Percentiles rank a stretch among this genome's conserved stretches.
phyloP scores from a whole-genome alignment of 2,888 invertebrate species.

The Papilio gigon region DNA sequence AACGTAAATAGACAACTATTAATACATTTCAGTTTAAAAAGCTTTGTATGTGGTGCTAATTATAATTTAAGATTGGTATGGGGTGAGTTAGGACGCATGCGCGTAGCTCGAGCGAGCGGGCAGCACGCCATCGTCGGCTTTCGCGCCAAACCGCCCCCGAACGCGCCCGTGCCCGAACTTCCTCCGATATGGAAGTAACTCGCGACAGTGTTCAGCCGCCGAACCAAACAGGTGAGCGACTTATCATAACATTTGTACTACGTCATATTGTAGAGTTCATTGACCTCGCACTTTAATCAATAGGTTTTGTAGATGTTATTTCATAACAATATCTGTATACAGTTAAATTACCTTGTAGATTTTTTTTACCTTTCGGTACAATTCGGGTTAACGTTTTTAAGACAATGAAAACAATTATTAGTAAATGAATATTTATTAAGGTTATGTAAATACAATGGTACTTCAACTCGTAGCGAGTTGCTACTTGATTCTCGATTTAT shows the following conservation, averaged over 20 bases:
- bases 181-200: constrained; percentile 59
- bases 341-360: not conserved
- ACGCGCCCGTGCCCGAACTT: constrained; percentile 64
- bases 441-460: not conserved
- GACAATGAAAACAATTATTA: not conserved
- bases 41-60: constrained; percentile 43
- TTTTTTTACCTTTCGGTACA: not conserved
- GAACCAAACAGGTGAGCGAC: constrained; percentile 64
- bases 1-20: not conserved
- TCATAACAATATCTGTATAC: constrained; percentile 10
- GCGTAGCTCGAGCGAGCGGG: constrained; percentile 63
- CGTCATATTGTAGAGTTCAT: constrained; percentile 47
- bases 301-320: constrained; percentile 31
- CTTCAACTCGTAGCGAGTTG: not conserved
- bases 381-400: not conserved
- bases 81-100: constrained; percentile 73
- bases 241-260: constrained; percentile 14
- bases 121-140: constrained; percentile 56
- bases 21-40: constrained; percentile 17
- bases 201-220: constrained; percentile 54
- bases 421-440: not conserved
- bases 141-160: constrained; percentile 76
- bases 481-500: not conserved
- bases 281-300: constrained; percentile 52
- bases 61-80: constrained; percentile 52